These are phyloP conservation scores for Plecturocebus donacophilus DNA, from an alignment of 2,113 vertebrate genomes.

Conservation along the genomic window DNA sequence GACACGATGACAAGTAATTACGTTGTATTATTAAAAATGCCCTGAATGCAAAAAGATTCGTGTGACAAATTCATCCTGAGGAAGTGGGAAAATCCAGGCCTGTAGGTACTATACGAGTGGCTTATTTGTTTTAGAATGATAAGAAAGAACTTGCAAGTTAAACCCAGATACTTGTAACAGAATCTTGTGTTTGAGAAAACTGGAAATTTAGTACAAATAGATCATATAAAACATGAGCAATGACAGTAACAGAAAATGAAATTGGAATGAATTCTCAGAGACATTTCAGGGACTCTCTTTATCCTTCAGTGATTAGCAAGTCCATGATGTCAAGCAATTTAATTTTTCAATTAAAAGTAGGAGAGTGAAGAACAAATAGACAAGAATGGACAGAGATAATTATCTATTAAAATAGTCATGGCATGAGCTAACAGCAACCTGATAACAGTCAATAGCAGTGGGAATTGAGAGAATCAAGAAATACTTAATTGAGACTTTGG, in stretches of 20 bases:
- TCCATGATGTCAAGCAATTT: background rate
- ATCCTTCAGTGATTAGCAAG: background rate
- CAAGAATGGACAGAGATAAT: background rate
- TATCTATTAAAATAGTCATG: background rate
- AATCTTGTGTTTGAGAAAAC: background rate
- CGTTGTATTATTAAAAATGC: background rate
- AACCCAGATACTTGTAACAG: background rate
- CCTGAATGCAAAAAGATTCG: background rate
- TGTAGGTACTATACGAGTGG: background rate
- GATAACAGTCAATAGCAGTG: background rate
- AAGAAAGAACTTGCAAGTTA: background rate
- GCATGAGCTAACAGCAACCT: too few species aligned
- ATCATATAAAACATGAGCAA: background rate
- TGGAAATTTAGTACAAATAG: background rate
- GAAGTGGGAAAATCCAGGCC: background rate
- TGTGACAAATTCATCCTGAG: background rate
- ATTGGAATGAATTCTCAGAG: background rate
- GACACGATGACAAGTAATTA: background rate
- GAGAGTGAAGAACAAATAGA: background rate
- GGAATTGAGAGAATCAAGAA: background rate
- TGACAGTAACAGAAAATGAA: background rate
- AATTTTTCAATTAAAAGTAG: background rate
- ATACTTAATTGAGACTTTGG: background rate
- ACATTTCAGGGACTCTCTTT: background rate
- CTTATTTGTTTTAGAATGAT: background rate